Evolutionary conservation across 2,888 invertebrate genomes (phyloP).

Genomic region (Hydrotaea cyrtoneurina): DNA sequence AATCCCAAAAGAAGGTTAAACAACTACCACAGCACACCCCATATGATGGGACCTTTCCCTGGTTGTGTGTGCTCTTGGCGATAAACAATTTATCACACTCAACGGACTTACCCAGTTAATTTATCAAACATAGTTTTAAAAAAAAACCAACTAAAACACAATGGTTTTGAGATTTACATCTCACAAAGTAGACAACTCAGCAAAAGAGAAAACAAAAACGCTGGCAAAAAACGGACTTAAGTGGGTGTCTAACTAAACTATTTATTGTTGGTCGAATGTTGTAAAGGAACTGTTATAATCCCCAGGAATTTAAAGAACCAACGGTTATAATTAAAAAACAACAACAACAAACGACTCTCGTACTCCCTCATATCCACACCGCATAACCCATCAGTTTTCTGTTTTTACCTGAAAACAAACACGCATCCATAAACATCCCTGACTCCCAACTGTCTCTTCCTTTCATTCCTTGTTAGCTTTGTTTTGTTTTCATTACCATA

Average conservation of each 20-base stretch:
- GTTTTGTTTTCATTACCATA: slow-evolving; percentile 17
- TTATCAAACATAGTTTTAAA: not conserved
- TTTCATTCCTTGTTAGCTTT: slow-evolving; percentile 2
- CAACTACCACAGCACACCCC: not conserved
- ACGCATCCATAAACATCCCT: not conserved
- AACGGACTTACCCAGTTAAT: not conserved
- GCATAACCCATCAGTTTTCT: not conserved
- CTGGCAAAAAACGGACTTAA: not conserved
- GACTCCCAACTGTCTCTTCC: not conserved
- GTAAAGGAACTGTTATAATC: not conserved
- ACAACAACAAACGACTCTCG: not conserved
- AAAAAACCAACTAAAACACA: not conserved
- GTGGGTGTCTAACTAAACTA: not conserved
- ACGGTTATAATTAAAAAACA: not conserved
- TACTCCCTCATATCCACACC: not conserved
- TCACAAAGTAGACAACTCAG: slow-evolving; percentile 3
- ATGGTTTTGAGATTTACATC: not conserved
- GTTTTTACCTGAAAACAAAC: not conserved
- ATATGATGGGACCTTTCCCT: not conserved
- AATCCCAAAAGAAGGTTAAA: not conserved
- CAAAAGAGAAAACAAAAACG: not conserved
- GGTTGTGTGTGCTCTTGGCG: not conserved
- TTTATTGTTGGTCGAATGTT: not conserved
- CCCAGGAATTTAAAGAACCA: not conserved
- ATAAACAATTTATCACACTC: not conserved